phyloP scores from a whole-genome alignment of 2,888 invertebrate species.

The Troglohyphantes excavatus region DNA sequence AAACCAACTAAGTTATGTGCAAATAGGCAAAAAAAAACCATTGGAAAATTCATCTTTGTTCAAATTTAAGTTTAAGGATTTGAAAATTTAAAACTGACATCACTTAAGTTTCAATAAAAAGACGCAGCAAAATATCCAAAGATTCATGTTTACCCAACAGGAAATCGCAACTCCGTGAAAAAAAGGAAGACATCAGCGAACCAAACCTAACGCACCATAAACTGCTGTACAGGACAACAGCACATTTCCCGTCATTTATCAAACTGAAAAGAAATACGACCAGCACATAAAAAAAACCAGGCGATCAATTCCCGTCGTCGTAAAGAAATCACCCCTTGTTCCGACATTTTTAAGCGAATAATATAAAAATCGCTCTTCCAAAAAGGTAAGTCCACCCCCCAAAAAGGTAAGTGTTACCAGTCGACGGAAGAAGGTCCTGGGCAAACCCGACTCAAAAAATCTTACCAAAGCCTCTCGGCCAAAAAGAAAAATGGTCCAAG shows the following conservation, averaged over 20 bases:
- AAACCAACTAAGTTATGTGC: no score
- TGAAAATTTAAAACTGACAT: no score
- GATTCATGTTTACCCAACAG: no score
- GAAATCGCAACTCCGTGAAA: not conserved
- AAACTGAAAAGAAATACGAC: constrained; percentile 28
- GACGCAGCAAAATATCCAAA: no score
- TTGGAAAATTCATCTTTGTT: no score
- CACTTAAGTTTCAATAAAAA: no score
- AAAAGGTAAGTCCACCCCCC: not conserved
- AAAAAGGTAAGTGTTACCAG: not conserved
- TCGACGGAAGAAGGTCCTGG: constrained; percentile 14
- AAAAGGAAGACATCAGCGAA: not conserved
- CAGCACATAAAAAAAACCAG: not conserved
- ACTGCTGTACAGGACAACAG: not conserved
- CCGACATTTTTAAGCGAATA: constrained; percentile 43
- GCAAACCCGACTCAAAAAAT: constrained; percentile 42
- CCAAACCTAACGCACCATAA: not conserved
- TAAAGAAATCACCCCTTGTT: constrained; percentile 50
- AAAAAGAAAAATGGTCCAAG: constrained; percentile 27
- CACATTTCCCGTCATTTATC: constrained; percentile 7
- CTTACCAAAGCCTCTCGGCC: constrained; percentile 16
- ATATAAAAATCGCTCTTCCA: constrained; percentile 11
- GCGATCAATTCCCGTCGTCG: constrained; percentile 43
- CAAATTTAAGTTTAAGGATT: no score
- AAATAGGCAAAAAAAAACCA: no score